Base-by-base conservation (phyloP, 2,888 invertebrate genomes). In the Amaurobius ferox region DNA sequence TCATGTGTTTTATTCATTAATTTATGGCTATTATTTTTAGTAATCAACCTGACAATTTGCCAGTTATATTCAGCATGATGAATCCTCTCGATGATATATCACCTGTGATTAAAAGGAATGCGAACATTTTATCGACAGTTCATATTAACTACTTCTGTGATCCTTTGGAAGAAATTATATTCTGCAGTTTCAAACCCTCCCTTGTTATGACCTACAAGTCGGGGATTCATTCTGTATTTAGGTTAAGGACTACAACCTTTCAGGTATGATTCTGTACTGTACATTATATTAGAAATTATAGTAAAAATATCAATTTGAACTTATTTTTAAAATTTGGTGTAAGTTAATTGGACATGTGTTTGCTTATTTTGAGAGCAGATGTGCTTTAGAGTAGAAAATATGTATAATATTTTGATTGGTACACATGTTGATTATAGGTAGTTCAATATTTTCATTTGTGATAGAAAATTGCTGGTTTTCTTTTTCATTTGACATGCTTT, bases 81-180 rank as follows among this genome's bases (percentile, higher is more conserved):
- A 97, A 98, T 93, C 98, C 98, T 0, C 92, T 98, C 74, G 96
- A 98, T 91, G 98, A 98, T 92, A 95, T 97, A 30, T 95, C 95
- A 78, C 98, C 98, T 0, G 94, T 98, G 40, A 92, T 96, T 7
- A 73, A 88, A 61, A 88, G 61, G 26, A 78, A 26, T 32, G 35
- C 16, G 11, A 44, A 23, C 64, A 23, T 55, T 11, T 66, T 32
- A n/a, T 26, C 48, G 28, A 26, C 32, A 30, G 26, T n/a, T 30
- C 44, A 71, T 40, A 70, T 80, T 19, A 78, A 90, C 28, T 92
- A 93, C 87, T 91, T 93, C 91, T 92, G 92, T 88, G 93, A 94
- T 89, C 91, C 92, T 30, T 91, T 91, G 80, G 92, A 94, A 73
- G 93, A 94, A 91, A 94, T 97, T 7, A 94, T 97, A 70, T 97